These are phyloP conservation scores for Papilio demoleus DNA, from an alignment of 2,888 invertebrate species.

Conservation along the genomic window DNA sequence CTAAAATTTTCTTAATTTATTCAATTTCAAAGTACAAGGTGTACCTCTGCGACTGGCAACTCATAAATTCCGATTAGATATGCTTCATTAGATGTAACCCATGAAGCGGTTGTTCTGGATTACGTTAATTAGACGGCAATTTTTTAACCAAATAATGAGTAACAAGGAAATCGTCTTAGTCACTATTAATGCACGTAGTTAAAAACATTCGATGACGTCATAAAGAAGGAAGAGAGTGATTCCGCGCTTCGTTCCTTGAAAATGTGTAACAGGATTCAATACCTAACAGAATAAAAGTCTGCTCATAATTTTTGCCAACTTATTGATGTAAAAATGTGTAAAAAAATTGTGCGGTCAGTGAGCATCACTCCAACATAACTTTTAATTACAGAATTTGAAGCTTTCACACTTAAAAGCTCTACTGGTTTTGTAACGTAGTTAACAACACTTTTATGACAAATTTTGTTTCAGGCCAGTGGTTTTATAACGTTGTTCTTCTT, in stretches of 20 bases:
- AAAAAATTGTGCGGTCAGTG: conserved; percentile 1
- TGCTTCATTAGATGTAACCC: conserved; percentile 5
- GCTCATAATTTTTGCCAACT: background rate
- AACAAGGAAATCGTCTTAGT: conserved; percentile 19
- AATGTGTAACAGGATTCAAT: background rate
- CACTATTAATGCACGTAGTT: background rate
- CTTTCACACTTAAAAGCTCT: conserved; percentile 11
- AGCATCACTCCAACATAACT: conserved; percentile 15
- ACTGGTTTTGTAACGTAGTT: background rate
- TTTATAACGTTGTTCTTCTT: background rate
- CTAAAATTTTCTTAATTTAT: background rate
- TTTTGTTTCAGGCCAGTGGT: background rate
- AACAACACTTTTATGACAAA: background rate
- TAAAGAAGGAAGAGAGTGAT: background rate
- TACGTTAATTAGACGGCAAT: conserved; percentile 18
- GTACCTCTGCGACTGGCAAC: background rate
- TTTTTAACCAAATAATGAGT: conserved; percentile 9
- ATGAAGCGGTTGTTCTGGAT: conserved; percentile 1
- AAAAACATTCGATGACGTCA: background rate
- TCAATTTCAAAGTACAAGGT: background rate
- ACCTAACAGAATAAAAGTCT: background rate
- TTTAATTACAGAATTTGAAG: conserved; percentile 21
- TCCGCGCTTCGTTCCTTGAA: too few species aligned
- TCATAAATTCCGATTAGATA: conserved; percentile 9
- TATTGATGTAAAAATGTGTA: background rate